Conservation (phyloP, 2,888 invertebrate species). For the Zelleria hepariella region DNA sequence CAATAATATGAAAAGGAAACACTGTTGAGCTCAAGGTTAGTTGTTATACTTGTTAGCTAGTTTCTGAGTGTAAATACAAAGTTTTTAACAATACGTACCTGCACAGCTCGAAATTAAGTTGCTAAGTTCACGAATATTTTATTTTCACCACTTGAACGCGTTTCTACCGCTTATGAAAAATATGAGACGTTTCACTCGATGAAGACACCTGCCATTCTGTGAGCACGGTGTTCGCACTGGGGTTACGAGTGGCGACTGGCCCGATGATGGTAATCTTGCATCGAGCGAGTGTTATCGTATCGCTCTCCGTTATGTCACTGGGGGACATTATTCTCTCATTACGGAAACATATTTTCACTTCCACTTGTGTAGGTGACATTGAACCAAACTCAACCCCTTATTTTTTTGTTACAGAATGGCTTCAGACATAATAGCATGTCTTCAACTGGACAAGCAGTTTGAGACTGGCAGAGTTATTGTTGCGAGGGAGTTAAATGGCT, state of each 20-base stretch:
- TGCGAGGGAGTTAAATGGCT: conserved; percentile 78
- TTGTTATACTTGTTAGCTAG: not conserved
- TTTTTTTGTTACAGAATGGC: conserved; percentile 63
- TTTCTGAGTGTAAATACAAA: not conserved
- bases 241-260: not conserved
- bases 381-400: not conserved
- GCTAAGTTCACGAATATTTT: not conserved
- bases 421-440: conserved; percentile 72
- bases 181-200: not conserved
- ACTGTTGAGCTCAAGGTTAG: not conserved
- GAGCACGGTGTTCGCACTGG: not conserved
- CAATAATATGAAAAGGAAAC: not conserved
- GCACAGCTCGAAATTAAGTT: not conserved
- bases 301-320: not conserved
- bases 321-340: not conserved
- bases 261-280: not conserved
- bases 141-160: not conserved
- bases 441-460: conserved; percentile 75
- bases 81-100: not conserved
- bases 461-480: conserved; percentile 70
- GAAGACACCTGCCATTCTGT: not conserved
- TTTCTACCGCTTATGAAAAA: not conserved
- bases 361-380: not conserved
- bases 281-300: not conserved
- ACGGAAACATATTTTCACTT: not conserved